Evolutionary conservation across 2,888 invertebrate species (phyloP), one percentile per base, ranked within the genome.

Genomic region (Colletes collaris): DNA sequence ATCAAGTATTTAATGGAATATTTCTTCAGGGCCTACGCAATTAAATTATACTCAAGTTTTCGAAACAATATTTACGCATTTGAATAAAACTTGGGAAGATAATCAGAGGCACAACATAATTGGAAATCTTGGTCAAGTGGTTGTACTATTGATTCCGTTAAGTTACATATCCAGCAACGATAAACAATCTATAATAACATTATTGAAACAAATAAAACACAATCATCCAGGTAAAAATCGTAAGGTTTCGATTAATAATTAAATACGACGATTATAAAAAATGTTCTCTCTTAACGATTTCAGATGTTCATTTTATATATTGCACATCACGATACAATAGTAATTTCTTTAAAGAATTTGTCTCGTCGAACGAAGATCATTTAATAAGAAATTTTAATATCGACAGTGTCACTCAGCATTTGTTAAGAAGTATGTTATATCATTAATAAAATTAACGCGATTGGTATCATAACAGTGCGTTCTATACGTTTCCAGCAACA

Each of bases 231-330:
- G 90, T 91, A 83, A 81, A 59, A 46, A 59, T 72, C 8, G 62
- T 40, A 10, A 2, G 49, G 27, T 60, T 60, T 27, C 19, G 7
- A 66, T 55, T 56, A 13, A 13, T 40, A 46, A 56, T 16, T 44
- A 7, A 16, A 27, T 16, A 27, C 2, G 2, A 27, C n/a, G 3
- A 19, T n/a, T 63, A 8, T 46, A 3, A 52, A 46, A n/a, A 49
- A 11, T 59, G 0, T 49, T n/a, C 27, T 35, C 27, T 10, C 56
- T 71, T 58, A 56, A 19, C 65, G n/a, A 68, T 83, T 81, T 0
- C 75, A 91, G 91, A 91, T 66, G 81, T 89, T 37, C 70, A 89
- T 49, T 88, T 91, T 64, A 4, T 91, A 19, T 91, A 90, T 72
- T 90, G 87, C 53, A 86, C 86, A 6, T 84, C 86, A 1, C 85